Evolutionary conservation across 2,888 invertebrate genomes (phyloP).

Genomic region (Synanthedon myopaeformis): DNA sequence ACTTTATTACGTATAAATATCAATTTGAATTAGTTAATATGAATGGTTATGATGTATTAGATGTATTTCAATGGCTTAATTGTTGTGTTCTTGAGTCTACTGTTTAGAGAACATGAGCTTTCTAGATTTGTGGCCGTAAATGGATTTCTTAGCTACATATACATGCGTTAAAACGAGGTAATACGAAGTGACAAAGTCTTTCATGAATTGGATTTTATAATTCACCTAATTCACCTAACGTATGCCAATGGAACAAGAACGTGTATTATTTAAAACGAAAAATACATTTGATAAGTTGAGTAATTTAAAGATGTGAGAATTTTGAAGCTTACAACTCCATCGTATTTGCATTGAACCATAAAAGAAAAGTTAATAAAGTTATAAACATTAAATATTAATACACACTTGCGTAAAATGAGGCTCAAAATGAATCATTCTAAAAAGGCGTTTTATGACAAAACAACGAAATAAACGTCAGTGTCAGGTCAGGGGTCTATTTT

Average conservation of each 20-base stretch:
- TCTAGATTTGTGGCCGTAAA: background rate
- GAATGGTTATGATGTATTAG: conserved; percentile 32
- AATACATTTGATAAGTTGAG: too few relatives aligned
- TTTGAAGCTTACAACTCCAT: too few relatives aligned
- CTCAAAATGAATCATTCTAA: conserved; percentile 21
- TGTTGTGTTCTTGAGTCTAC: conserved; percentile 8
- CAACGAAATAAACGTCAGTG: conserved; percentile 12
- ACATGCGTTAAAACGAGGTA: too few relatives aligned
- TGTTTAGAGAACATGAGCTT: background rate
- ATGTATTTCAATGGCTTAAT: conserved; percentile 22
- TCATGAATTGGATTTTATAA: too few relatives aligned
- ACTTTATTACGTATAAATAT: conserved; percentile 36
- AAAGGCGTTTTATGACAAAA: conserved; percentile 26
- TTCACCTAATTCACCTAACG: too few relatives aligned
- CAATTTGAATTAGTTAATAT: conserved; percentile 40
- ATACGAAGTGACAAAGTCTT: too few relatives aligned
- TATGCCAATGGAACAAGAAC: too few relatives aligned
- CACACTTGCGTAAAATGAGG: conserved; percentile 1
- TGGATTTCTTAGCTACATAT: background rate
- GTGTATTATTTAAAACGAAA: too few relatives aligned
- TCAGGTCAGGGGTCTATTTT: conserved; percentile 8
- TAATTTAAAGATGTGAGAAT: too few relatives aligned
- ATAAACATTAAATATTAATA: background rate
- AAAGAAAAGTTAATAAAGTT: background rate
- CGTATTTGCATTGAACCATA: too few relatives aligned